phyloP scores from a whole-genome alignment of 37 sponge, comb jelly and placozoan species.

The Spongia lamella region DNA sequence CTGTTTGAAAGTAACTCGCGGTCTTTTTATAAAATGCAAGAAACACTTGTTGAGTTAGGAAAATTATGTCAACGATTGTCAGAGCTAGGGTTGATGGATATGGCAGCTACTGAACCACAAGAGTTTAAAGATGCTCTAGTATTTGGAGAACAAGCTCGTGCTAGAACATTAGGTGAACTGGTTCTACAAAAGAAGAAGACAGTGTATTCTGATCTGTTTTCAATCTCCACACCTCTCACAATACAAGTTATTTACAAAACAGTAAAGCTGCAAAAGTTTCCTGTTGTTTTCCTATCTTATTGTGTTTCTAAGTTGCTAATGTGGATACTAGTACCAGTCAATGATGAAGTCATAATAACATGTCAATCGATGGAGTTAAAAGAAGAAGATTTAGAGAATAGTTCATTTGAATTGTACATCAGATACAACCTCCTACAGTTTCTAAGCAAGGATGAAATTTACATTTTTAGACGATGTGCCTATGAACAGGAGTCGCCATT shows the following conservation, averaged over 20 bases:
- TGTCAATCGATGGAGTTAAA: constrained; percentile 23
- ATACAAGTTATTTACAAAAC: constrained; percentile 33
- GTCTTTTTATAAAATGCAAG: constrained; percentile 60
- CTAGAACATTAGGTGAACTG: constrained; percentile 70
- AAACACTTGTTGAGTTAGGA: constrained; percentile 47
- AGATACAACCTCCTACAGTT: constrained; percentile 27
- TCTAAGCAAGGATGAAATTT: constrained; percentile 30
- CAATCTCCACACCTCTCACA: constrained; percentile 28
- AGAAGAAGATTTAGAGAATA: constrained; percentile 56
- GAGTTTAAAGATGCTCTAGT: constrained; percentile 44
- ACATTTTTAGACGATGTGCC: constrained; percentile 38
- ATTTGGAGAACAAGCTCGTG: constrained; percentile 68
- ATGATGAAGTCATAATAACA: not conserved
- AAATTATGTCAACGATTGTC: too few relatives aligned
- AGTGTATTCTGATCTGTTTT: not conserved
- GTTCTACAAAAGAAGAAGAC: constrained; percentile 47
- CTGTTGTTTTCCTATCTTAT: constrained; percentile 56
- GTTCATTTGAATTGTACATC: constrained; percentile 52
- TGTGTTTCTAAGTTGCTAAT: constrained; percentile 51
- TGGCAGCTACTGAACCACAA: too few relatives aligned
- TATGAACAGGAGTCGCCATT: constrained; percentile 23
- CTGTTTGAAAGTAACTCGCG: constrained; percentile 67
- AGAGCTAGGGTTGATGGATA: too few relatives aligned
- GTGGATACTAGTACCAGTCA: constrained; percentile 50
- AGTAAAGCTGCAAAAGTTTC: not conserved